These are phyloP conservation scores for Hephaestus fuliginosus DNA, from an alignment of 2,797 vertebrate species.

Conservation along the genomic window DNA sequence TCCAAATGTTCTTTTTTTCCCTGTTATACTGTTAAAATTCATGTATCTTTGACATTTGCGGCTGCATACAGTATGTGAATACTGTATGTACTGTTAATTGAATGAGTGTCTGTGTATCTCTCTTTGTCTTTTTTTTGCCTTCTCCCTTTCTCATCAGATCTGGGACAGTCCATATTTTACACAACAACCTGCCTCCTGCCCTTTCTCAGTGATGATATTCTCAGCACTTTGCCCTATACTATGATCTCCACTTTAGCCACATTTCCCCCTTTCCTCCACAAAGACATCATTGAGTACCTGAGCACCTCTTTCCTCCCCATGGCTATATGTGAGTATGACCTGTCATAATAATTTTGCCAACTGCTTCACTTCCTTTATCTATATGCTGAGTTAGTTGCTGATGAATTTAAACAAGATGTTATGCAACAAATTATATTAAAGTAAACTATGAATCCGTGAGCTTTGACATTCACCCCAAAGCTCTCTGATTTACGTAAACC, in stretches of 20 bases:
- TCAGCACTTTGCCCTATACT: constrained; percentile 99
- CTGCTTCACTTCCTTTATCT: background rate
- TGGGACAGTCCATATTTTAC: constrained; percentile 99
- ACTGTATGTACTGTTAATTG: constrained; percentile 80
- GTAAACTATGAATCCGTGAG: background rate
- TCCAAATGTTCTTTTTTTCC: constrained; percentile 43
- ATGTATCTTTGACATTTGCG: constrained; percentile 58
- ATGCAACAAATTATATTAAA: no score
- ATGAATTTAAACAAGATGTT: constrained; percentile 10
- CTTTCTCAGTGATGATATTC: constrained; percentile 99
- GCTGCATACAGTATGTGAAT: constrained; percentile 76
- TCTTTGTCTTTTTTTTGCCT: constrained; percentile 75
- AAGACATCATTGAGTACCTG: constrained; percentile 99
- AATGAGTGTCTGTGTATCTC: constrained; percentile 83
- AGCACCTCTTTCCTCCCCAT: constrained; percentile 99
- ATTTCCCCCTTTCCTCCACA: constrained; percentile 99
- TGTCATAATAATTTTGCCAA: constrained; percentile 20
- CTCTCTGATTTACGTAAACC: background rate
- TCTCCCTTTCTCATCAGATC: constrained; percentile 91
- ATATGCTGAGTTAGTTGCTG: background rate
- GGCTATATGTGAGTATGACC: constrained; percentile 97
- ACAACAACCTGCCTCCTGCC: constrained; percentile 99
- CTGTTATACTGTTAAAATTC: constrained; percentile 53
- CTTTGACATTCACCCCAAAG: background rate
- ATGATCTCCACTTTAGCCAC: constrained; percentile 99